phyloP scores from a whole-genome alignment of 2,888 invertebrate genomes.

The Pachydiplax longipennis region DNA sequence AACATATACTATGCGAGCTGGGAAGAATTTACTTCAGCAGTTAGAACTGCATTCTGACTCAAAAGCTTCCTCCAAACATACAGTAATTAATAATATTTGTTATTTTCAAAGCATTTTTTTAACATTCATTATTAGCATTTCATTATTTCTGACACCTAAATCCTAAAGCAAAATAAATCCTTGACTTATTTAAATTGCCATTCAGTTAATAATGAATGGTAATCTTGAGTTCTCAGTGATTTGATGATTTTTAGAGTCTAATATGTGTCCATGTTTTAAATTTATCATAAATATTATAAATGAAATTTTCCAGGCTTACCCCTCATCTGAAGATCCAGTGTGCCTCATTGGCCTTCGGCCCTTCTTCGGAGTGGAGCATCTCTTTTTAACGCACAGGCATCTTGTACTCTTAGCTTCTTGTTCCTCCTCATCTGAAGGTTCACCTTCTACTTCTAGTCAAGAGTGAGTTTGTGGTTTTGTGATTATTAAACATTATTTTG shows the following conservation, averaged over 20 bases:
- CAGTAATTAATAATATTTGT: no score
- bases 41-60: constrained; percentile 55
- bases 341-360: constrained; percentile 73
- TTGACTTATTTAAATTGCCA: no score
- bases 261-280: no score
- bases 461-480: constrained; percentile 48
- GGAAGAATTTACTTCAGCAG: constrained; percentile 67
- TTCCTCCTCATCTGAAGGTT: constrained; percentile 62
- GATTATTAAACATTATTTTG: neutral
- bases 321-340: constrained; percentile 67
- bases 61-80: neutral
- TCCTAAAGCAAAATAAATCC: no score
- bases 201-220: no score
- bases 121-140: no score
- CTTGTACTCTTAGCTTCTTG: constrained; percentile 65
- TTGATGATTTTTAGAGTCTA: no score
- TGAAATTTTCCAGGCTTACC: constrained; percentile 61
- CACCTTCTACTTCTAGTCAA: constrained; percentile 50
- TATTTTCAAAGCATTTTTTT: neutral
- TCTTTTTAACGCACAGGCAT: constrained; percentile 62
- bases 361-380: constrained; percentile 69
- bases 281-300: no score
- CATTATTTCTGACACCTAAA: no score
- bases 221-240: no score
- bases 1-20: constrained; percentile 74